phyloP scores from a whole-genome alignment of 2,888 invertebrate species.

The Neelides folsomi region DNA sequence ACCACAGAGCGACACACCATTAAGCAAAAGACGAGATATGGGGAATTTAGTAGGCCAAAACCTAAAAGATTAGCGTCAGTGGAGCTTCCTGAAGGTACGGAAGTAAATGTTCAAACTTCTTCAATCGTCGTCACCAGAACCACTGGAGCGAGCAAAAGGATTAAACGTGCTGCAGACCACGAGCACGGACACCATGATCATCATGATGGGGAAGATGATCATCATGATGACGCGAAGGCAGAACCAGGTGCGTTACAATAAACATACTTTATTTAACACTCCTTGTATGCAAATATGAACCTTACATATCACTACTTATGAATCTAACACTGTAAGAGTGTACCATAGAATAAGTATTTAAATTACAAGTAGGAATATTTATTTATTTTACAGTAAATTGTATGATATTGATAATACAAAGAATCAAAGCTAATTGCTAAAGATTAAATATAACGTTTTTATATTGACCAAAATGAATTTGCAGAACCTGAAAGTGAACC shows the following conservation, averaged over 20 bases:
- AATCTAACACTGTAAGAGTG: too few species aligned
- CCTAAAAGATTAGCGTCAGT: background rate
- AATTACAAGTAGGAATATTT: too few species aligned
- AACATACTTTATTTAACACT: background rate
- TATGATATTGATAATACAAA: background rate
- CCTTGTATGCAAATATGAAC: too few species aligned
- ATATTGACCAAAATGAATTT: background rate
- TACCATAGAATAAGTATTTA: too few species aligned
- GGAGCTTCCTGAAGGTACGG: slow-evolving; percentile 9
- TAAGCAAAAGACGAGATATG: background rate
- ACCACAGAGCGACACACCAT: slow-evolving; percentile 10
- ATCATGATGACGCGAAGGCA: slow-evolving; percentile 11
- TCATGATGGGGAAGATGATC: background rate
- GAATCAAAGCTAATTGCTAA: background rate
- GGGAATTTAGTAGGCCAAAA: slow-evolving; percentile 3
- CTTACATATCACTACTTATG: too few species aligned
- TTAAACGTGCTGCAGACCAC: slow-evolving; percentile 12
- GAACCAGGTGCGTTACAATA: slow-evolving; percentile 13
- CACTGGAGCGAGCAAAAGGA: slow-evolving; percentile 9
- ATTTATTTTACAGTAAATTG: too few species aligned
- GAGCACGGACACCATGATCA: slow-evolving; percentile 1
- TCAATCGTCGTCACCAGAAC: slow-evolving; percentile 20
- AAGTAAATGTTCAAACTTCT: slow-evolving; percentile 25
- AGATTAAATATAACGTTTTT: too few species aligned
- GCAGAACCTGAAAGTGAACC: slow-evolving; percentile 15